Conservation (phyloP, 1,140 invertebrate genomes). For the Leguminivora glycinivorella region DNA sequence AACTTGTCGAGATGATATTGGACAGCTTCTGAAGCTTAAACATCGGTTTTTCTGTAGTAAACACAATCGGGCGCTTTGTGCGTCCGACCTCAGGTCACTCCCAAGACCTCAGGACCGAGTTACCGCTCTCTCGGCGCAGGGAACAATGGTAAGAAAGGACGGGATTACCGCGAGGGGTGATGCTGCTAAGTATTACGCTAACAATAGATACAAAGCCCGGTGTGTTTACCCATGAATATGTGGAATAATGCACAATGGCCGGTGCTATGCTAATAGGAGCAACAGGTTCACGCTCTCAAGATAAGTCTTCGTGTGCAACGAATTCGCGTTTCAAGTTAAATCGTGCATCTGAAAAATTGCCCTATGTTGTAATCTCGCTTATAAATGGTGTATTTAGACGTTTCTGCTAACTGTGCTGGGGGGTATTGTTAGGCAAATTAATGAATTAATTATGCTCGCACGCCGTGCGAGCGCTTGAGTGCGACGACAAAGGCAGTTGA, state of each 20-base stretch:
- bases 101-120: conserved; percentile 66
- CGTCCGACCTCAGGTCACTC: conserved; percentile 63
- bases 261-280: conserved; percentile 68
- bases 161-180: conserved; percentile 67
- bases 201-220: conserved; percentile 71
- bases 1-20: conserved; percentile 34
- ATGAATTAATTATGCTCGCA: conserved; percentile 49
- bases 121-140: conserved; percentile 51
- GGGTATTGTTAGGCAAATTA: conserved; percentile 69
- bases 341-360: conserved; percentile 62
- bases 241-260: conserved; percentile 68
- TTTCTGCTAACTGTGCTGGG: conserved; percentile 56
- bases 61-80: conserved; percentile 59
- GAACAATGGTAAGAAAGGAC: conserved; percentile 61
- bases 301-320: conserved; percentile 75
- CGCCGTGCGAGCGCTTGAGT: neutral
- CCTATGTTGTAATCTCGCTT: conserved; percentile 61
- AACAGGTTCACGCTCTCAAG: conserved; percentile 75
- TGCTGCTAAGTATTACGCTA: conserved; percentile 72
- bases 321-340: conserved; percentile 75
- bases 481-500: conserved; percentile 5
- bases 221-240: conserved; percentile 77
- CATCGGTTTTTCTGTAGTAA: conserved; percentile 66
- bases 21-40: conserved; percentile 48
- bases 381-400: conserved; percentile 70